Percentiles rank a stretch among this genome's conserved stretches.
Conservation (phyloP, 2,797 vertebrate genomes). For the Paratrypauchen microcephalus region DNA sequence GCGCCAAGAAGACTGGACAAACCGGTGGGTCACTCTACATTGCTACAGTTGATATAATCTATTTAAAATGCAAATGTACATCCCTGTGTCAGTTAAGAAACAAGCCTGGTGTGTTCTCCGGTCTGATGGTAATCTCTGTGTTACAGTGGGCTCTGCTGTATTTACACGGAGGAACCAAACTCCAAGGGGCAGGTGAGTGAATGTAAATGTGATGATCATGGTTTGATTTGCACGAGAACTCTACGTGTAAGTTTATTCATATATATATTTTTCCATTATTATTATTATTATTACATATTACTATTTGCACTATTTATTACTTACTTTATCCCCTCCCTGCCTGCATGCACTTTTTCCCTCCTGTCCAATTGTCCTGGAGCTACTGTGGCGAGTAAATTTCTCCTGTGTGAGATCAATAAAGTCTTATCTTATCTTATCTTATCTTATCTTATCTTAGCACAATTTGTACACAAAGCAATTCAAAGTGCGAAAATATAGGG, state of each 20-base stretch:
- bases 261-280: no score
- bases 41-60: not conserved
- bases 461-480: no score
- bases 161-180: conserved; percentile 70
- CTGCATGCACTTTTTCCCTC: no score
- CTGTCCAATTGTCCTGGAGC: no score
- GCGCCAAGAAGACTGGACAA: conserved; percentile 52
- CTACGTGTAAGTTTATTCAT: not conserved
- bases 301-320: no score
- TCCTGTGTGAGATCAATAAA: no score
- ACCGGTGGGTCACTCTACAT: conserved; percentile 49
- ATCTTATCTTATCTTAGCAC: no score
- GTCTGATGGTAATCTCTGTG: conserved; percentile 18
- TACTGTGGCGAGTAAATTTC: no score
- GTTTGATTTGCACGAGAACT: not conserved
- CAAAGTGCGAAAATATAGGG: no score
- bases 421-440: no score
- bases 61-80: not conserved
- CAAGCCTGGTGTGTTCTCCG: not conserved
- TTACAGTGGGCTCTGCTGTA: conserved; percentile 58
- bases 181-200: conserved; percentile 63
- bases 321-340: no score
- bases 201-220: not conserved
- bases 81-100: not conserved
- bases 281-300: no score